Base-by-base conservation (phyloP, 2,113 vertebrate species). In the Hepsetus odoe region DNA sequence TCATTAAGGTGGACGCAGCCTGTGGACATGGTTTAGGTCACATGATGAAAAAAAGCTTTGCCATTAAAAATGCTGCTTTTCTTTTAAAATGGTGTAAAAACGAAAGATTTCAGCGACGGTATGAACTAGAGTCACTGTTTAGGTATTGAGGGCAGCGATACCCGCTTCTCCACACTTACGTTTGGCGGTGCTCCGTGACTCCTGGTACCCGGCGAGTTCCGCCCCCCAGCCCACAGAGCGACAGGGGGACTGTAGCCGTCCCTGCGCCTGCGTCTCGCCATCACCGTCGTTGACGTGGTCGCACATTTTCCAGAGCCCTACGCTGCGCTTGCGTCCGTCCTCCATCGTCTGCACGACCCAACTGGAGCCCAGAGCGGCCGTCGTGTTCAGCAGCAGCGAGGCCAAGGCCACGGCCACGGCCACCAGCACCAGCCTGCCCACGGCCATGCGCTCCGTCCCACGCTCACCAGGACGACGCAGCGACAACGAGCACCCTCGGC, bases 221-320 rank as follows among this genome's bases (percentile, higher is more conserved):
- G n/a, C 95, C 22, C 96, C 96, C 97, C 97, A 99, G 90, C 94
- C 89, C 82, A 99, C 88, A 28, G 83, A 82, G 83, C 95, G 92
- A 0, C 98, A 99, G n/a, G 91, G 91, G 5, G 85, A 90, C 26
- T 93, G 86, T 2, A 92, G 82, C 28, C 82, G 92, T 69, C 90
- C 93, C 59, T 82, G 92, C 0, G 85, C 88, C 79, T 85, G 90
- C 8, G 49, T 86, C 8, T 12, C 18, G 84, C 86, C 84, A 0
- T 87, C 82, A 1, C 82, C 90, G 8, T 88, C 93, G 94, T 16
- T 83, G 87, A 77, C 85, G 80, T 79, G 88, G 77, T 86, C 93
- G 85, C 97, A 99, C 91, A 95, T 93, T 90, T 83, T 95, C 98
- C 98, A 99, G 35, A 99, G 94, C 79, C 98, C 97, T 85, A 99